Evolutionary conservation across 2,888 invertebrate species (phyloP), one percentile per base, ranked within the genome.

Genomic region (Dione juno): DNA sequence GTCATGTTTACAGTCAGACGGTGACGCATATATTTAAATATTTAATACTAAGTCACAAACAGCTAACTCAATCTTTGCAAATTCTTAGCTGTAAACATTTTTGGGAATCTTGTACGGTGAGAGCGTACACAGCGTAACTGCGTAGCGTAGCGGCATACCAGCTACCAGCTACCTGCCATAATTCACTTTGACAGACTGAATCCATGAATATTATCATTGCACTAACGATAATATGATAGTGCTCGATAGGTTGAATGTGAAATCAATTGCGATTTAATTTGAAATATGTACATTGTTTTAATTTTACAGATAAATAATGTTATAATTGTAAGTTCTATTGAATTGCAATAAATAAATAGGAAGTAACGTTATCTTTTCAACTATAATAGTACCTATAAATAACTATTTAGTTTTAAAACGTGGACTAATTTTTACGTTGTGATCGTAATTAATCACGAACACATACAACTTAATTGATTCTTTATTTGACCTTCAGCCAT

Each of bases 101-200:
- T 61, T 45, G 61, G 45, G 28, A 61, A 43, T 43, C 28, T 43
- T 45, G 61, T 61, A 28, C n/a, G 1, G n/a, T 61, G 28, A 16
- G 28, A 45, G 43, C 61, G 45, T 45, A 45, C 45, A 61, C 28
- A 8, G 41, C 59, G 28, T 61, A n/a, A n/a, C 61, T 61, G 61
- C 28, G 61, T 61, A 61, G 59, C 41, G 61, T 43, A 61, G 28
- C 28, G 28, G 28, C 28, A 28, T 28, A 28, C 28, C 28, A 28
- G 28, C 2, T 61, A 45, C 61, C 61, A 16, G 45, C 45, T 45
- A 61, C 45, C 45, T 61, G 45, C 45, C 61, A 40, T 61, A 61
- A 61, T 61, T 61, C n/a, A 61, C 61, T 61, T 61, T 61, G 61
- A 61, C 61, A 61, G 45, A 61, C 43, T 35, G 61, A 61, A 45